These are phyloP conservation scores for Choristoneura rosaceana DNA, from an alignment of 2,888 invertebrate species.

Conservation along the genomic window DNA sequence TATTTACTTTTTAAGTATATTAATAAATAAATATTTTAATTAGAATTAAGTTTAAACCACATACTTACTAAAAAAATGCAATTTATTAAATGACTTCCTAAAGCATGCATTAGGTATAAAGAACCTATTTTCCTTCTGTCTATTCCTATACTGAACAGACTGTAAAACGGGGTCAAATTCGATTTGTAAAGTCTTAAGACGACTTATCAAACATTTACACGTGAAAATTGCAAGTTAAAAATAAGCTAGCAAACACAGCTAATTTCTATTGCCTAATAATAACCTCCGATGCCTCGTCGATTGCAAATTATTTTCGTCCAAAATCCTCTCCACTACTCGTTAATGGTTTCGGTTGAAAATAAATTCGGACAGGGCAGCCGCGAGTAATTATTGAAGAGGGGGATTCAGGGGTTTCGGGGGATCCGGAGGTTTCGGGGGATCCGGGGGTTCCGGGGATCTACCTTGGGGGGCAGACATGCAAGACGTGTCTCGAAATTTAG, in stretches of 20 bases:
- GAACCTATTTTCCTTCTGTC: no score
- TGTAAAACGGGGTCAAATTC: no score
- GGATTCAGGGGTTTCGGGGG: conserved; percentile 7
- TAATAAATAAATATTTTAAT: no score
- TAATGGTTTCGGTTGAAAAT: conserved; percentile 38
- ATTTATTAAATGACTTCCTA: no score
- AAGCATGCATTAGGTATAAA: no score
- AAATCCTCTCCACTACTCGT: conserved; percentile 17
- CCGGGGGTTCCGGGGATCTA: not conserved
- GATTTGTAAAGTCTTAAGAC: no score
- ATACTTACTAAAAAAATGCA: no score
- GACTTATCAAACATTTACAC: no score
- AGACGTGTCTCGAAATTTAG: conserved; percentile 38
- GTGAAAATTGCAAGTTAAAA: no score
- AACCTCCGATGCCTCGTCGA: conserved; percentile 4
- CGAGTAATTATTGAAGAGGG: conserved; percentile 41
- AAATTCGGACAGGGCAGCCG: conserved; percentile 38
- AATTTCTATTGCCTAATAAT: not conserved
- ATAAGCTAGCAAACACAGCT: not conserved
- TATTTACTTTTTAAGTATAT: no score
- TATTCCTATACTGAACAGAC: no score
- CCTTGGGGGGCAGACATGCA: conserved; percentile 9
- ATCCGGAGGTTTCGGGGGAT: conserved; percentile 3
- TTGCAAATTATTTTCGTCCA: conserved; percentile 30
- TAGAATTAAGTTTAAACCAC: no score